Percentiles rank a stretch among this genome's conserved stretches.
These are phyloP conservation scores for Reinhardtius hippoglossoides DNA, from an alignment of 2,113 vertebrate species.

Conservation along the genomic window DNA sequence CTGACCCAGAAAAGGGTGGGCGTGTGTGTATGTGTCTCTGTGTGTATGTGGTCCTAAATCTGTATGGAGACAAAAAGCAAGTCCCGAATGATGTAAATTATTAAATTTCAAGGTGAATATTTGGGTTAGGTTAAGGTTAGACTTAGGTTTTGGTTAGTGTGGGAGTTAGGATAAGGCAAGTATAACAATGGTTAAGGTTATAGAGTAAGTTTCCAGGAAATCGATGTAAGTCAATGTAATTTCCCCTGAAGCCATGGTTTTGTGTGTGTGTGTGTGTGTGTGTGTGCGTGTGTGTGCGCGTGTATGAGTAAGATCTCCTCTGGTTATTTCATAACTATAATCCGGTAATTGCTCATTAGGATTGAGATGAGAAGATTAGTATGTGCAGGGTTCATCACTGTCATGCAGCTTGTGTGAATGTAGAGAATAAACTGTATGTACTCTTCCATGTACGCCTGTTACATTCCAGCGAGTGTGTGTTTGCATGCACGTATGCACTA, in stretches of 20 bases:
- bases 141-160: too few species aligned
- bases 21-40: conserved; percentile 2
- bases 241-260: background rate
- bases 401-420: conserved; percentile 10
- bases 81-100: too few species aligned
- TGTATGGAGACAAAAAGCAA: background rate
- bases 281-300: too few species aligned
- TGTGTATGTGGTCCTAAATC: background rate
- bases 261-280: background rate
- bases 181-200: background rate
- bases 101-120: too few species aligned
- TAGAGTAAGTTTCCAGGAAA: background rate
- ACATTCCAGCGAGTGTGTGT: conserved; percentile 7
- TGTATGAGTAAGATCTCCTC: conserved; percentile 1
- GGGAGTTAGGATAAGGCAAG: background rate
- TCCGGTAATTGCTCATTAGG: conserved; percentile 76
- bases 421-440: background rate
- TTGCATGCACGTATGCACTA: conserved; percentile 13
- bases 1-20: conserved; percentile 40
- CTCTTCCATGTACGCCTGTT: conserved; percentile 7
- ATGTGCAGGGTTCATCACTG: conserved; percentile 57
- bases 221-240: background rate
- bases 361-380: conserved; percentile 74
- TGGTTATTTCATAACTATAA: conserved; percentile 59
- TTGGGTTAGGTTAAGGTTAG: too few species aligned